Evolutionary conservation across 2,797 vertebrate genomes (phyloP).

Genomic region (Neomorphus geoffroyi): DNA sequence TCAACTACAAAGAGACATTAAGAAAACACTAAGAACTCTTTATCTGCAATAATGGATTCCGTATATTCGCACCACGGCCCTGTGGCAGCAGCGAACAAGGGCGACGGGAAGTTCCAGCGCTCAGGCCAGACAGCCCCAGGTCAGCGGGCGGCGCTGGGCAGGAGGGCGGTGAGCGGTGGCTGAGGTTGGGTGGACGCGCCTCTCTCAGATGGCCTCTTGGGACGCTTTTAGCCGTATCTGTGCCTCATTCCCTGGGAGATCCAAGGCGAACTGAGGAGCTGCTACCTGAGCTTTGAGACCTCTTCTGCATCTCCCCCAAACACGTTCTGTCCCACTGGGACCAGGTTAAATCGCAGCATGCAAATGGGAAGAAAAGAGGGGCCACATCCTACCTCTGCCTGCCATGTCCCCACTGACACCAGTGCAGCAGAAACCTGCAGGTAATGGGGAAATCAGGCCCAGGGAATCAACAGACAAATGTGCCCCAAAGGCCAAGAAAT

Average conservation of each 20-base stretch:
- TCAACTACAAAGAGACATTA: slow-evolving; percentile 50
- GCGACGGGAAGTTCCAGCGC: background rate
- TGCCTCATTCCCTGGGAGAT: background rate
- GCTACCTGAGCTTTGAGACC: background rate
- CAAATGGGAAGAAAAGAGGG: background rate
- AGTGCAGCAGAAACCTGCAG: background rate
- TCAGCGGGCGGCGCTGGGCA: background rate
- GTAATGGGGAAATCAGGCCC: background rate
- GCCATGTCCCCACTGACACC: fast-evolving
- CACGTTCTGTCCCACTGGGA: fast-evolving
- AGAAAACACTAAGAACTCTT: slow-evolving; percentile 35
- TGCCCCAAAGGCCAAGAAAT: slow-evolving; percentile 3
- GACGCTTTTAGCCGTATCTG: background rate
- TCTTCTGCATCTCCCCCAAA: background rate
- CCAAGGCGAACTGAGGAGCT: background rate
- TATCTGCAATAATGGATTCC: slow-evolving; percentile 64
- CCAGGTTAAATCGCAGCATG: background rate
- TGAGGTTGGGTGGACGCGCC: background rate
- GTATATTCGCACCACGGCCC: background rate
- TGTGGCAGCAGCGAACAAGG: background rate
- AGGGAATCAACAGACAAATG: background rate
- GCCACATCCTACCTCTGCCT: background rate
- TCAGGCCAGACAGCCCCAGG: background rate
- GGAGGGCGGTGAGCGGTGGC: background rate
- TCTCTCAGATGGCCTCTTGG: background rate